Evolutionary conservation across 1,140 invertebrate genomes (phyloP).

Genomic region (Macrocentrus cingulum): DNA sequence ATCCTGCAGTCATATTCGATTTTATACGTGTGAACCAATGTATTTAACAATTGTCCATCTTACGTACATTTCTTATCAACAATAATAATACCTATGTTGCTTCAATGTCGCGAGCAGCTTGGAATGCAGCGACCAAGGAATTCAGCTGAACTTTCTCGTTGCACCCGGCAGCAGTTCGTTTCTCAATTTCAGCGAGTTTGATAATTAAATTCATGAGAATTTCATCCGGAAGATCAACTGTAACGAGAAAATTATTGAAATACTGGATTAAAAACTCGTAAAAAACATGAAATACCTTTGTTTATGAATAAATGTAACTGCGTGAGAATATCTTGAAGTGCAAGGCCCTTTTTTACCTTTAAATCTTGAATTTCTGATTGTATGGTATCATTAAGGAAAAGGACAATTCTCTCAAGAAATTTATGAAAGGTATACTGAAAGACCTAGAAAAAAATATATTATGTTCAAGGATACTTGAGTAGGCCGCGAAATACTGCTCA

Average conservation of each 20-base stretch:
- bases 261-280: slow-evolving; percentile 7
- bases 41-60: not conserved
- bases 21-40: not conserved
- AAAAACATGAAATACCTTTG: slow-evolving; percentile 68
- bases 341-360: slow-evolving; percentile 85
- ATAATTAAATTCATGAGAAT: slow-evolving; percentile 75
- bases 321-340: slow-evolving; percentile 86
- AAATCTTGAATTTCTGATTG: slow-evolving; percentile 79
- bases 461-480: slow-evolving; percentile 76
- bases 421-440: too few species aligned
- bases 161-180: slow-evolving; percentile 73
- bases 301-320: slow-evolving; percentile 85
- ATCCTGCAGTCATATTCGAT: too few species aligned
- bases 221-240: slow-evolving; percentile 80
- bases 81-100: not conserved
- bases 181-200: slow-evolving; percentile 83
- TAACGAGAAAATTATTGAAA: slow-evolving; percentile 46
- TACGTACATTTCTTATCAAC: not conserved
- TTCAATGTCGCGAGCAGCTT: slow-evolving; percentile 65
- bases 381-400: too few species aligned
- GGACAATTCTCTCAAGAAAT: too few species aligned
- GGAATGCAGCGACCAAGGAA: slow-evolving; percentile 78
- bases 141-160: slow-evolving; percentile 85
- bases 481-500: slow-evolving; percentile 77
- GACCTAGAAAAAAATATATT: slow-evolving; percentile 15